Evolutionary conservation across 2,113 vertebrate genomes (phyloP).

Genomic region (Coreoperca whiteheadi): DNA sequence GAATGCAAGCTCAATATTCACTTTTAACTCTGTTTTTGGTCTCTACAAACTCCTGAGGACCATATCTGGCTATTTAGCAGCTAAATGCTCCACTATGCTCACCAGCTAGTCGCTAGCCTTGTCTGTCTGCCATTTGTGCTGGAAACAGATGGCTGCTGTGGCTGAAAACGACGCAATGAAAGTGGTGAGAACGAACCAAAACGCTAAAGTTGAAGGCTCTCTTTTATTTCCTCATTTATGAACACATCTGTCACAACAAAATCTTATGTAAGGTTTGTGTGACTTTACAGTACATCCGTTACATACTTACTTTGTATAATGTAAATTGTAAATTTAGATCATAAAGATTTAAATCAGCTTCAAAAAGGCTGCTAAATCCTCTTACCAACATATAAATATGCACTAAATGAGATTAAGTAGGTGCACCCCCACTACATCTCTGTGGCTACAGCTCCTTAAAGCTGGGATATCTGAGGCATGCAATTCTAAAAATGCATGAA

Average conservation of each 20-base stretch:
- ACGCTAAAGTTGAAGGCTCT: background rate
- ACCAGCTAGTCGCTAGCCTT: background rate
- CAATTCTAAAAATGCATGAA: conserved; percentile 24
- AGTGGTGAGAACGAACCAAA: background rate
- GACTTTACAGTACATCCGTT: background rate
- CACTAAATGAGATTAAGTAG: background rate
- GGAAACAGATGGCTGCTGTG: background rate
- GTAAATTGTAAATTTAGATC: conserved; percentile 7
- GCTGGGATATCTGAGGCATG: conserved; percentile 10
- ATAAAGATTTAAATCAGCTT: conserved; percentile 33
- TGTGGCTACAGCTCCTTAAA: conserved; percentile 36
- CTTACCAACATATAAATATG: background rate
- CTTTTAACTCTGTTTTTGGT: background rate
- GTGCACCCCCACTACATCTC: conserved; percentile 44
- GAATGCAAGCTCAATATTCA: background rate
- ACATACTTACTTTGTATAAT: background rate
- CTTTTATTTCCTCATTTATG: background rate
- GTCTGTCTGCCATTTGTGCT: no score
- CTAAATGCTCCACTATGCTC: background rate
- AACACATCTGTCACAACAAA: background rate
- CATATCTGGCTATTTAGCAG: no score
- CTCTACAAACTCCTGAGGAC: no score
- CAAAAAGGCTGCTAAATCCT: background rate
- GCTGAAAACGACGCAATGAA: background rate
- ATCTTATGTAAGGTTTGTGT: background rate